These are phyloP conservation scores for Hymenopus coronatus DNA, from an alignment of 2,888 invertebrate genomes.

Conservation along the genomic window DNA sequence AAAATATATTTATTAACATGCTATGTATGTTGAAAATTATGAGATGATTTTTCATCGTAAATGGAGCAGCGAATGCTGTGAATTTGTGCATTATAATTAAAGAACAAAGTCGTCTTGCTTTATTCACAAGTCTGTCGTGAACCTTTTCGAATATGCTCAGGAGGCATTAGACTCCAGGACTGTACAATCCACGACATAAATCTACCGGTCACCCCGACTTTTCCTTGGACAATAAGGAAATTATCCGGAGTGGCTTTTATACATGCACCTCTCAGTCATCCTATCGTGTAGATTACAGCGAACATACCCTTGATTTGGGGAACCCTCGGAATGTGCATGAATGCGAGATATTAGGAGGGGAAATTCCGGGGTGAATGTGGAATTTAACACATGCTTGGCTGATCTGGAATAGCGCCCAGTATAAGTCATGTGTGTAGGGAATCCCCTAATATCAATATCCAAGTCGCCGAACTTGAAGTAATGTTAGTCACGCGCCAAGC, in stretches of 20 bases:
- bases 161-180: background rate
- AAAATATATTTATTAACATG: too few species aligned
- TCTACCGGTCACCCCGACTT: background rate
- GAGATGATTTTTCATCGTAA: too few species aligned
- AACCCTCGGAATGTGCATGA: background rate
- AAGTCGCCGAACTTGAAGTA: background rate
- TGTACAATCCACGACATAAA: background rate
- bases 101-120: too few species aligned
- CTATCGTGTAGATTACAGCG: slow-evolving; percentile 18
- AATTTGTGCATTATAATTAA: too few species aligned
- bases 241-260: slow-evolving; percentile 22
- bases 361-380: background rate
- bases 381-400: slow-evolving; percentile 11
- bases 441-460: background rate
- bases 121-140: too few species aligned
- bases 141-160: too few species aligned
- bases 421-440: background rate
- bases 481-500: background rate
- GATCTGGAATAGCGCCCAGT: background rate
- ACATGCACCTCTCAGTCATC: background rate
- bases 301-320: background rate
- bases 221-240: slow-evolving; percentile 19
- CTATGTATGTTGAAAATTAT: too few species aligned
- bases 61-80: too few species aligned
- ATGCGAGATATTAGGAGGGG: background rate